Percentiles rank a stretch among this genome's conserved stretches.
Evolutionary conservation across 2,797 vertebrate genomes (phyloP).

Genomic region (Labroides dimidiatus): DNA sequence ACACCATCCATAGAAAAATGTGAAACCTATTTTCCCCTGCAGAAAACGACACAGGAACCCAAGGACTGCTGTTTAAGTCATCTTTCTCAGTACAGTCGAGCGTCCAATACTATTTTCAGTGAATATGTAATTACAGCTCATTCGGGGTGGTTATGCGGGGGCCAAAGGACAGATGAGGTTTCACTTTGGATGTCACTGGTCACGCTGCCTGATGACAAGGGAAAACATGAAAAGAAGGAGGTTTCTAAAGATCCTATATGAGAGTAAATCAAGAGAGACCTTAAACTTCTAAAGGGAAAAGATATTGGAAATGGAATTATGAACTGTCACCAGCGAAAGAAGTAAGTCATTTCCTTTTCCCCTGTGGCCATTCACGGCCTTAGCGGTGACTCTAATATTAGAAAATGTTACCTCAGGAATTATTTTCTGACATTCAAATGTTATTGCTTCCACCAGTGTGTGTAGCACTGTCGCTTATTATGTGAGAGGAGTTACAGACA

Average conservation of each 20-base stretch:
- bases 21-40: constrained; percentile 36
- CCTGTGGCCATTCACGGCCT: constrained; percentile 77
- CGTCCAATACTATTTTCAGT: constrained; percentile 45
- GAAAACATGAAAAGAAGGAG: constrained; percentile 45
- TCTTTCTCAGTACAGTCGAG: constrained; percentile 58
- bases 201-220: constrained; percentile 54
- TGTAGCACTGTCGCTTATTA: constrained; percentile 46
- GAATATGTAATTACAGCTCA: constrained; percentile 68
- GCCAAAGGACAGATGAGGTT: constrained; percentile 62
- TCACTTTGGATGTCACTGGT: constrained; percentile 71
- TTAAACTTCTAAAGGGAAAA: constrained; percentile 78
- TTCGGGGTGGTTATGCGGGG: constrained; percentile 66
- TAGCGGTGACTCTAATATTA: constrained; percentile 82
- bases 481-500: constrained; percentile 48
- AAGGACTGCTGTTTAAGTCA: constrained; percentile 47
- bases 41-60: neutral
- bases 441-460: constrained; percentile 74
- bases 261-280: constrained; percentile 73
- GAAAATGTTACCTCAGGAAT: constrained; percentile 82
- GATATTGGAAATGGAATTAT: constrained; percentile 83
- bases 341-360: constrained; percentile 78
- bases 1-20: constrained; percentile 46
- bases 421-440: constrained; percentile 86
- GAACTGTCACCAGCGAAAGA: constrained; percentile 76
- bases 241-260: constrained; percentile 66